These are phyloP conservation scores for Clarias pachynema DNA, from an alignment of 2,797 vertebrate genomes.

Conservation along the genomic window DNA sequence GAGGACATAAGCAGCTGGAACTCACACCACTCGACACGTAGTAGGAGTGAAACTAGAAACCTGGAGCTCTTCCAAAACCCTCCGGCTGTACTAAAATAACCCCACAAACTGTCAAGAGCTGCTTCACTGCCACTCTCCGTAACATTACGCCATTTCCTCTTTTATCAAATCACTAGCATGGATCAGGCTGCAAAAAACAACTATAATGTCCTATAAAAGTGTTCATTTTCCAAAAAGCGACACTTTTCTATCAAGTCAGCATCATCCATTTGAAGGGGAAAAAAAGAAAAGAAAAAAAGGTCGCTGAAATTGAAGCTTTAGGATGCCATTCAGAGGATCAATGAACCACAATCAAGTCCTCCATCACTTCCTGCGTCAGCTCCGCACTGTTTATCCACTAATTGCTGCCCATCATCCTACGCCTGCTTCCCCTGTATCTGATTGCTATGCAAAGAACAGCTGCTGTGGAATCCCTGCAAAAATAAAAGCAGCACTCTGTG, in stretches of 20 bases:
- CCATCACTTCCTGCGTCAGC: constrained; percentile 48
- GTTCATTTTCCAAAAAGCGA: constrained; percentile 3
- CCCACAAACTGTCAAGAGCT: constrained; percentile 24
- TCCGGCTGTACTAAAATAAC: constrained; percentile 48
- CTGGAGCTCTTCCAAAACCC: constrained; percentile 20
- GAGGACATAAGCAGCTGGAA: constrained; percentile 26
- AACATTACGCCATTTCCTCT: constrained; percentile 12
- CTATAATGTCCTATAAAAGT: background rate
- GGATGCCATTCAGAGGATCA: constrained; percentile 46
- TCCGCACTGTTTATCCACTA: constrained; percentile 58
- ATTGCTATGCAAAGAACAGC: constrained; percentile 51
- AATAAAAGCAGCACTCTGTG: constrained; percentile 10
- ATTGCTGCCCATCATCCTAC: constrained; percentile 51
- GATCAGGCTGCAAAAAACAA: background rate
- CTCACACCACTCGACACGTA: constrained; percentile 16
- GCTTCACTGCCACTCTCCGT: background rate
- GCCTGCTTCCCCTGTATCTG: constrained; percentile 48
- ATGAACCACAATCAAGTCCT: constrained; percentile 51
- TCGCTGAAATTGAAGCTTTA: constrained; percentile 26
- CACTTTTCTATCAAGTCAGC: background rate
- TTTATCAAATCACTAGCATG: constrained; percentile 3
- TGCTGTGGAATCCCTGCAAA: constrained; percentile 41
- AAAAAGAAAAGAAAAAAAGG: background rate
- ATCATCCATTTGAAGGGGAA: background rate
- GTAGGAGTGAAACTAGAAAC: constrained; percentile 45